Base-by-base conservation (phyloP, 2,797 vertebrate genomes). In the Malacoraja senta region DNA sequence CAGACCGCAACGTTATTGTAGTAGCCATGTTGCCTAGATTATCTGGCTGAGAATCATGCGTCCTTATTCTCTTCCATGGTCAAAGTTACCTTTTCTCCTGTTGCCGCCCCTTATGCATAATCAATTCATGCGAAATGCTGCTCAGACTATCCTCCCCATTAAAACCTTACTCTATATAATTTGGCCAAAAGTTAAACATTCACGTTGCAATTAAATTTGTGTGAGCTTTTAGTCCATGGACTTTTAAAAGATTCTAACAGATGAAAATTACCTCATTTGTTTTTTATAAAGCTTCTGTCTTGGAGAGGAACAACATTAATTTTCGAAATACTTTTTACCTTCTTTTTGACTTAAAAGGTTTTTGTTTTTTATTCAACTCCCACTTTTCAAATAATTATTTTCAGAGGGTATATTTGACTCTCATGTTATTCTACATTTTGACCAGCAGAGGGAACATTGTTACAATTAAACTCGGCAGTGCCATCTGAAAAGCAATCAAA, bases 371-470 rank as follows among this genome's bases (percentile, higher is more conserved):
- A 65, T 68, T 68, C 84, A 35, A 8, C 26, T 29, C 26, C 29
- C 12, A 26, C 68, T 35, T 38, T 32, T 88, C 84, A 88, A 68
- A 4, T 24, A 68, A 88, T 35, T 10, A 9, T 53, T 65, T 65
- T 68, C 63, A 21, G 13, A 68, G 17, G 4, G n/a, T 21, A 88
- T 88, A 88, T 24, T 44, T 53, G 38, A 76, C 35, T 38, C 13
- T 17, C 72, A 74, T n/a, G 71, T 24, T 72, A 13, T 91, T 74
- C 71, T 35, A 32, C 29, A n/a, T 44, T 29, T 76, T 58, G 90
- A 61, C 72, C 90, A 92, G 90, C 71, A 76, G 90, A 92, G 90
- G 71, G 90, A 53, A 76, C 7, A 92, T 76, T 29, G 26, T 53
- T 44, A 74, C 90, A 92, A 58, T 38, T 76, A 53, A 44, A 76